Evolutionary conservation across 2,113 vertebrate species (phyloP).

Genomic region (Alligator sinensis): DNA sequence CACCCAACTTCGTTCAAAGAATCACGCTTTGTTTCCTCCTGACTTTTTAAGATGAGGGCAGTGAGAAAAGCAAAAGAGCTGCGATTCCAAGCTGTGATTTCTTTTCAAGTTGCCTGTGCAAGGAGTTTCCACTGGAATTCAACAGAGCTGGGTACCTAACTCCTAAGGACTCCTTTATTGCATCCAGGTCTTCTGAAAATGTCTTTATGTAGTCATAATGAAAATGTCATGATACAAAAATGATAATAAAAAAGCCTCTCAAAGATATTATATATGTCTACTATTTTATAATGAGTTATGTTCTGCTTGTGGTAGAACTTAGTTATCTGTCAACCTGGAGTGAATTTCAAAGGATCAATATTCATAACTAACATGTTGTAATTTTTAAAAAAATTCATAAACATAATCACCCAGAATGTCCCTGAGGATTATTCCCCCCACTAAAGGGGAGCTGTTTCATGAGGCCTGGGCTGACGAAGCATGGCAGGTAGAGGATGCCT

Average conservation of each 20-base stretch:
- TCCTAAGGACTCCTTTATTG: too few relatives aligned
- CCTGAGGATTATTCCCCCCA: neutral
- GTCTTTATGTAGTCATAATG: neutral
- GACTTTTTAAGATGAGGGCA: neutral
- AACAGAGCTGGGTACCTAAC: neutral
- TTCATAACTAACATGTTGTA: neutral
- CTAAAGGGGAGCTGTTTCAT: too few relatives aligned
- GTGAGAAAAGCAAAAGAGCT: neutral
- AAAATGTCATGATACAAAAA: neutral
- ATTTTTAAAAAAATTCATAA: neutral
- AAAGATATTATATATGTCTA: neutral
- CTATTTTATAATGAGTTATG: neutral
- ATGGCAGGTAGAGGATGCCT: too few relatives aligned
- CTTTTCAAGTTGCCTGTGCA: neutral
- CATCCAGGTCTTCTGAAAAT: neutral
- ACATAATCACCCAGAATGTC: neutral
- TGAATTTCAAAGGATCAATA: neutral
- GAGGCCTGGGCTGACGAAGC: too few relatives aligned
- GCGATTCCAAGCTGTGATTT: neutral
- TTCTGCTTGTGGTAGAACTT: neutral
- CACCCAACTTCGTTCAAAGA: neutral
- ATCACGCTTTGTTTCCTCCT: neutral
- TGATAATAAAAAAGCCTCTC: neutral
- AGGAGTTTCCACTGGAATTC: neutral
- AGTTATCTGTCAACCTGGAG: neutral